phyloP scores from a whole-genome alignment of 2,888 invertebrate species.

The Magallana nippona region DNA sequence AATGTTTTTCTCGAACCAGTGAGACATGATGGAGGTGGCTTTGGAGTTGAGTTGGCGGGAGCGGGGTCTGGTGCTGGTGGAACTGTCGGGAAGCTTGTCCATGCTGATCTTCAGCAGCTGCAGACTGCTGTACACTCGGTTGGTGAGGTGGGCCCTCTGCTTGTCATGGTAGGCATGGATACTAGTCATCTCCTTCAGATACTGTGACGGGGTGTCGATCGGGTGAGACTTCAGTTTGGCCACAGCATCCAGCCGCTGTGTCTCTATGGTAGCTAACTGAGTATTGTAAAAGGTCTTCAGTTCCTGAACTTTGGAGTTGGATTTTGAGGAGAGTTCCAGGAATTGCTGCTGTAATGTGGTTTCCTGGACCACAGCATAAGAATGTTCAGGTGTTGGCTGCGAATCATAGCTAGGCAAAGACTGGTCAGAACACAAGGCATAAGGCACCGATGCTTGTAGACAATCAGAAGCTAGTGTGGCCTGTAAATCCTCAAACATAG shows the following conservation, averaged over 20 bases:
- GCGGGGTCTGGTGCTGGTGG: slow-evolving; percentile 57
- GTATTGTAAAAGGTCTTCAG: slow-evolving; percentile 71
- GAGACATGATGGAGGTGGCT: slow-evolving; percentile 69
- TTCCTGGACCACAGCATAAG: slow-evolving; percentile 71
- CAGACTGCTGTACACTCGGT: slow-evolving; percentile 68
- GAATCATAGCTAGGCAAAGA: slow-evolving; percentile 34
- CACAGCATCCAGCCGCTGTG: slow-evolving; percentile 67
- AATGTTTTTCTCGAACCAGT: slow-evolving; percentile 73
- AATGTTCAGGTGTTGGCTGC: slow-evolving; percentile 53
- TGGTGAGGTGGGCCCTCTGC: slow-evolving; percentile 70
- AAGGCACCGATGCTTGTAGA: slow-evolving; percentile 47
- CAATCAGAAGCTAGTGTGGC: slow-evolving; percentile 65
- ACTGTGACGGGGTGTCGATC: slow-evolving; percentile 55
- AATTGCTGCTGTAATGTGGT: slow-evolving; percentile 74
- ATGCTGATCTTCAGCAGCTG: slow-evolving; percentile 69
- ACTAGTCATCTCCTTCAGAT: slow-evolving; percentile 56
- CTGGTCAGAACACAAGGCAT: slow-evolving; percentile 47
- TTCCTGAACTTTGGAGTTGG: slow-evolving; percentile 66
- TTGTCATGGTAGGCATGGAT: slow-evolving; percentile 67
- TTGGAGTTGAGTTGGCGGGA: slow-evolving; percentile 66
- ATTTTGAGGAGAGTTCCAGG: slow-evolving; percentile 63
- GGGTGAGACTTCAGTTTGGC: slow-evolving; percentile 58
- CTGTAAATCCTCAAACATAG: slow-evolving; percentile 72
- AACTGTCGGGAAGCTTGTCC: slow-evolving; percentile 52
- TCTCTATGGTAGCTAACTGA: slow-evolving; percentile 69